phyloP scores from a whole-genome alignment of 1,140 invertebrate species.

The Varroa destructor region DNA sequence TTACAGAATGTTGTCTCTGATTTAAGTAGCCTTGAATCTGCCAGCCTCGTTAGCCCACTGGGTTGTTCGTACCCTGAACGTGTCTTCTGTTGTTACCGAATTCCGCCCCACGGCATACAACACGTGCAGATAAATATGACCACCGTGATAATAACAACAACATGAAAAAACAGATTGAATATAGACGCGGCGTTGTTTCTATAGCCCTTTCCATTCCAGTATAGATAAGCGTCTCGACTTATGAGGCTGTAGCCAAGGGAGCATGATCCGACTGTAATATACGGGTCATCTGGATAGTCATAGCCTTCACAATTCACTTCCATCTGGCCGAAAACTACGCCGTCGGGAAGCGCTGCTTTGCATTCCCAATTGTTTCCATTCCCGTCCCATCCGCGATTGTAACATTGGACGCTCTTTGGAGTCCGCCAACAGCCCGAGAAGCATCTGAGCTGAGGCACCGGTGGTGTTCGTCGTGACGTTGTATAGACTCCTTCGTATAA shows the following conservation, averaged over 20 bases:
- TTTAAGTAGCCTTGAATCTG: too few species aligned
- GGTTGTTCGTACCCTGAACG: too few species aligned
- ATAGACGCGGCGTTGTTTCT: too few species aligned
- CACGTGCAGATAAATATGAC: too few species aligned
- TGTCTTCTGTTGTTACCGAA: too few species aligned
- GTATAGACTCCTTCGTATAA: slow-evolving; percentile 43
- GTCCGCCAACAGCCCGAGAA: background rate
- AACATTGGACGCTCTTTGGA: slow-evolving; percentile 47
- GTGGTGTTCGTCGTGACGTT: slow-evolving; percentile 41
- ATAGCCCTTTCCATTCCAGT: too few species aligned
- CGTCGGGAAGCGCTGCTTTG: slow-evolving; percentile 1
- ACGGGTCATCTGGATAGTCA: slow-evolving; percentile 48
- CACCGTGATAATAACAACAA: too few species aligned
- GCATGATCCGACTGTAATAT: slow-evolving; percentile 48
- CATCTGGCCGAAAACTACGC: slow-evolving; percentile 40
- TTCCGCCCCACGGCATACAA: too few species aligned
- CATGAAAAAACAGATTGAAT: too few species aligned
- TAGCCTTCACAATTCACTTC: slow-evolving; percentile 50
- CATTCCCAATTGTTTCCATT: slow-evolving; percentile 10
- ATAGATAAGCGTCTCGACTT: too few species aligned
- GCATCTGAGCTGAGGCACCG: slow-evolving; percentile 45
- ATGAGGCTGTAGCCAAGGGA: slow-evolving; percentile 41
- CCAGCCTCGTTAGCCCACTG: too few species aligned
- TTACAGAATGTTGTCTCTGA: too few species aligned
- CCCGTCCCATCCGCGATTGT: slow-evolving; percentile 49